Evolutionary conservation across 2,113 vertebrate species (phyloP).

Genomic region (Pterophyllum scalare): DNA sequence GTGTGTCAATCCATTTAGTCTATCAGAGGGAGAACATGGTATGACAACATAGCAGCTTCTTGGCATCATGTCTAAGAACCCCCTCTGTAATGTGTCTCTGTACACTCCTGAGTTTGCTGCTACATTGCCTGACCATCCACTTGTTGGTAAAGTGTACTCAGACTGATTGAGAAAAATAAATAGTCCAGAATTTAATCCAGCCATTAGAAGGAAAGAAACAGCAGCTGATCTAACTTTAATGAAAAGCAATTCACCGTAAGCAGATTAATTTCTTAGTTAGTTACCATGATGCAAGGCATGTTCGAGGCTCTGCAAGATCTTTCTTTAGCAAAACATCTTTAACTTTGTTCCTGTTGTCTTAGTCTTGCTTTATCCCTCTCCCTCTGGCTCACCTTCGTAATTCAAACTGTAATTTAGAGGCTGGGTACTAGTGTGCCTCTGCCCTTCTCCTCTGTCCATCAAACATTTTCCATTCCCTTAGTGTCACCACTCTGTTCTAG

Average conservation of each 20-base stretch:
- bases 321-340: slow-evolving; percentile 29
- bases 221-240: slow-evolving; percentile 65
- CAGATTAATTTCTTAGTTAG: slow-evolving; percentile 38
- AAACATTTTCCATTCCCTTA: slow-evolving; percentile 74
- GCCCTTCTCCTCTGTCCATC: slow-evolving; percentile 39
- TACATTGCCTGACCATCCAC: background rate
- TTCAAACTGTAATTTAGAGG: slow-evolving; percentile 40
- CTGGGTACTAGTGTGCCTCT: slow-evolving; percentile 10
- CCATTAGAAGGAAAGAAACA: slow-evolving; percentile 24
- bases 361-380: slow-evolving; percentile 6
- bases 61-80: slow-evolving; percentile 32
- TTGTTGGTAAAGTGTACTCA: slow-evolving; percentile 28
- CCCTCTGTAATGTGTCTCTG: slow-evolving; percentile 22
- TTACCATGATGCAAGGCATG: slow-evolving; percentile 8
- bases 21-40: slow-evolving; percentile 35
- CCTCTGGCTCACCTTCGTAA: slow-evolving; percentile 39
- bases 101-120: slow-evolving; percentile 15
- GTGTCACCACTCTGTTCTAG: slow-evolving; percentile 49
- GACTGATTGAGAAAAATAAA: slow-evolving; percentile 50
- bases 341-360: slow-evolving; percentile 23
- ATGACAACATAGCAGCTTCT: slow-evolving; percentile 28
- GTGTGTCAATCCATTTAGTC: slow-evolving; percentile 28
- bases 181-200: background rate
- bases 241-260: slow-evolving; percentile 47
- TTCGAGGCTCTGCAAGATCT: slow-evolving; percentile 13